Evolutionary conservation across 2,888 invertebrate genomes (phyloP), one percentile per base, ranked within the genome.

Genomic region (Lamproptera curius): DNA sequence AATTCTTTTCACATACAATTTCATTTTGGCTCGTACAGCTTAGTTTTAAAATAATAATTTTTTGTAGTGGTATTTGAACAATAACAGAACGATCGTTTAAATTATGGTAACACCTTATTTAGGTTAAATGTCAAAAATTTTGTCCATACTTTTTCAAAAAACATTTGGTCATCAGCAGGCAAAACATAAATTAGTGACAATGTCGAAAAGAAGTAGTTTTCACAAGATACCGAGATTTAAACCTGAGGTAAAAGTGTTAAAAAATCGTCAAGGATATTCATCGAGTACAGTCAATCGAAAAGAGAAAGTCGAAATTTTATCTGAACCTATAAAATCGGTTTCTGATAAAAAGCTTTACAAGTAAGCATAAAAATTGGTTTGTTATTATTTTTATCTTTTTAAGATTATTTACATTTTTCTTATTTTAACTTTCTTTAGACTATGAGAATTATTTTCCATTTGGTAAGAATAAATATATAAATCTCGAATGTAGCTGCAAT

Each of bases 291-390:
- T 65, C 39, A 58, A 54, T 51, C 71, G 67, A 51, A 74, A 70
- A 54, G 83, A 84, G 70, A 85, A 80, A 76, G 79, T 86, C 49
- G 76, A 80, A 56, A 69, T 81, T 63, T 72, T 91, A 52, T 62
- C 82, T 37, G 76, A 84, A 55, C 95, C 95, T 8, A 88, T 90
- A 26, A 94, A 94, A 78, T 94, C 95, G 41, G 89, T 89, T 46
- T 92, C 91, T 57, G 95, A 95, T 76, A 92, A 92, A 69, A 95
- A 95, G 69, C 81, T 91, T 47, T 95, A 95, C 70, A 93, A 91
- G 94, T 94, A 63, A 73, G 78, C 64, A 46, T 46, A 26, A 14
- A 10, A 42, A 33, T 42, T 14, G 23, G 3, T 20, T 20, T 20
- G 4, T 20, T 5, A 20, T 6, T 20, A 6, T n/a, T n/a, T n/a